phyloP scores from a whole-genome alignment of 37 sponge, comb jelly and placozoan genomes.

The Amphimedon queenslandica region DNA sequence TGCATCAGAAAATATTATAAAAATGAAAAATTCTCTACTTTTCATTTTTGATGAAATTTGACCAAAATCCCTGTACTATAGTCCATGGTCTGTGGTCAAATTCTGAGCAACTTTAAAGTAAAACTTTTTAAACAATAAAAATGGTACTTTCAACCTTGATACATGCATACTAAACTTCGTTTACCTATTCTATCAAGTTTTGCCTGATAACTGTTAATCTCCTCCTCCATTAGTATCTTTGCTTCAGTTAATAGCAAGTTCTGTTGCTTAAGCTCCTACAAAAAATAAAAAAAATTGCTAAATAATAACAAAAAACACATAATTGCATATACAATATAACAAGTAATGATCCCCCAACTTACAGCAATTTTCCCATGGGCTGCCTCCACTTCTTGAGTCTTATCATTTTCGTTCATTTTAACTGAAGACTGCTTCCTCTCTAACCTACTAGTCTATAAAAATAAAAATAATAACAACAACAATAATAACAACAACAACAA shows the following conservation, averaged over 20 bases:
- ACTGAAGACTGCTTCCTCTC: slow-evolving; percentile 17
- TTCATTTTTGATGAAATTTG: too few species aligned
- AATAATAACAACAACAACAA: too few species aligned
- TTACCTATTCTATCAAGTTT: slow-evolving; percentile 44
- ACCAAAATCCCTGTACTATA: too few species aligned
- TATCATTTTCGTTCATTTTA: slow-evolving; percentile 14
- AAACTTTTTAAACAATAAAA: too few species aligned
- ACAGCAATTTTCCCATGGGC: slow-evolving; percentile 48
- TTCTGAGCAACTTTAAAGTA: too few species aligned
- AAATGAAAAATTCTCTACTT: too few species aligned
- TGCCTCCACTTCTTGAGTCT: slow-evolving; percentile 33
- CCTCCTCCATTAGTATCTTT: slow-evolving; percentile 64
- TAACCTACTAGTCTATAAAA: slow-evolving; percentile 3
- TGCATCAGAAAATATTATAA: too few species aligned
- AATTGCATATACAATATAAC: too few species aligned
- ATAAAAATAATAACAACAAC: not conserved
- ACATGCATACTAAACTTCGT: too few species aligned
- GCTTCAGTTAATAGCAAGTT: slow-evolving; percentile 53
- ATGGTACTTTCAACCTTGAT: too few species aligned
- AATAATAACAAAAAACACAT: too few species aligned
- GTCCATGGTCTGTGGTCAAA: too few species aligned
- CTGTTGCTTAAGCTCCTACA: slow-evolving; percentile 81
- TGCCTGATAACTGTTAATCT: slow-evolving; percentile 33
- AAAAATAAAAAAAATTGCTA: not conserved
- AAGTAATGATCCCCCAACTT: not conserved